A percentile compares a stretch with the other conserved stretches of the same genome.
These are phyloP conservation scores for Anguilla marmorata DNA, from an alignment of 2,797 vertebrate genomes.

Conservation along the genomic window DNA sequence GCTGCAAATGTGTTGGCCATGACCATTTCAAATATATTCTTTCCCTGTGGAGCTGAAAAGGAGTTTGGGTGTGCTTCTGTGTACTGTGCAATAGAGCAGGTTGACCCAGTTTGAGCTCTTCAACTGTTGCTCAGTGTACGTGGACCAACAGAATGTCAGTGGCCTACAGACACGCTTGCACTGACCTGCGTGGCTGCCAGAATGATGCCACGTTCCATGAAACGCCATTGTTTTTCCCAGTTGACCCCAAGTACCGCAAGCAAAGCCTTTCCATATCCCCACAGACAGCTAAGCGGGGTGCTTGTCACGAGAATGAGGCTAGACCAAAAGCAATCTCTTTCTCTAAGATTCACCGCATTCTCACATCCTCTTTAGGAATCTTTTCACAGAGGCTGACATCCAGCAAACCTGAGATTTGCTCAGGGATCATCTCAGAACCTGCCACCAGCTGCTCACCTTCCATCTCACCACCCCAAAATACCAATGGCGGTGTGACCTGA, in stretches of 20 bases:
- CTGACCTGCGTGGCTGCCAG: background rate
- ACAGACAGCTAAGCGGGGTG: background rate
- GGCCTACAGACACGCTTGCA: background rate
- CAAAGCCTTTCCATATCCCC: background rate
- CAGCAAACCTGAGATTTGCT: background rate
- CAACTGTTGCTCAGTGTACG: background rate
- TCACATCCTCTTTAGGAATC: background rate
- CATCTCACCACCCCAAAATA: background rate
- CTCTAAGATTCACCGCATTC: background rate
- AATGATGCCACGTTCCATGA: background rate
- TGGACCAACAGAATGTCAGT: background rate
- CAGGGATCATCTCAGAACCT: background rate
- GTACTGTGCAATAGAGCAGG: background rate
- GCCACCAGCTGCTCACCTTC: background rate
- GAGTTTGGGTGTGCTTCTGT: background rate
- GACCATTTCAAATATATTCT: background rate
- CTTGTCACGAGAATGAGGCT: background rate
- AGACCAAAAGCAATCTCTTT: background rate
- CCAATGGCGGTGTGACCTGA: background rate
- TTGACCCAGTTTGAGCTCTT: conserved; percentile 15
- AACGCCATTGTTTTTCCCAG: background rate
- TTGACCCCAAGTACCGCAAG: background rate
- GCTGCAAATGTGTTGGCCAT: background rate
- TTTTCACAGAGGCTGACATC: background rate
- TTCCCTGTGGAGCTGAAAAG: background rate